Evolutionary conservation across 2,113 vertebrate genomes (phyloP).

Genomic region (Probosciger aterrimus): DNA sequence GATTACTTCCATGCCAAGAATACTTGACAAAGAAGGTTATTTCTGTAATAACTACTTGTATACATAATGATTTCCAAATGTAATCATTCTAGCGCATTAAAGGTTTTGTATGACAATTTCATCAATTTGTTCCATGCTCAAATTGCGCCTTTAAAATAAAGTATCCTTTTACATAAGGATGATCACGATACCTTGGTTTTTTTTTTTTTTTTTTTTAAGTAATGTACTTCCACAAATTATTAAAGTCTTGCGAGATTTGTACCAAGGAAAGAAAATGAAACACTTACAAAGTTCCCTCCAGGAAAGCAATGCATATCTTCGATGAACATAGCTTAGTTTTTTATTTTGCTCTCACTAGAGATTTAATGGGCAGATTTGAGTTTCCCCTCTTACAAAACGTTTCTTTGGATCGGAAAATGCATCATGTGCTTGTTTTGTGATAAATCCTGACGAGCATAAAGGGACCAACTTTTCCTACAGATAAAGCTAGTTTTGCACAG

Average conservation of each 20-base stretch:
- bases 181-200: not conserved
- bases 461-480: not conserved
- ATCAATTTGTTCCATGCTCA: conserved; percentile 46
- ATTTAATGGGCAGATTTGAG: conserved; percentile 33
- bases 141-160: conserved; percentile 50
- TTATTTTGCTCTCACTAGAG: not conserved
- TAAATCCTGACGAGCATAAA: not conserved
- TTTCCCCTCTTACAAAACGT: not conserved
- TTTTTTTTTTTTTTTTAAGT: not conserved
- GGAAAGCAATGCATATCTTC: not conserved
- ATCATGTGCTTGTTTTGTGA: not conserved
- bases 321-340: not conserved
- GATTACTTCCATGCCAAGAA: conserved; percentile 60
- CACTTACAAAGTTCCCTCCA: not conserved
- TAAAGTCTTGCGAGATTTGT: conserved; percentile 9
- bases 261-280: conserved; percentile 8
- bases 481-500: not conserved
- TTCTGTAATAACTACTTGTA: conserved; percentile 56
- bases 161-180: conserved; percentile 16
- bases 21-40: conserved; percentile 55
- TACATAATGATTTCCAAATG: conserved; percentile 53
- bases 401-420: not conserved
- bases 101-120: conserved; percentile 35
- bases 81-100: conserved; percentile 41
- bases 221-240: not conserved